A percentile compares a stretch with the other conserved stretches of the same genome.
Conservation (phyloP, 2,888 invertebrate species). For the Cephus pulcher region DNA sequence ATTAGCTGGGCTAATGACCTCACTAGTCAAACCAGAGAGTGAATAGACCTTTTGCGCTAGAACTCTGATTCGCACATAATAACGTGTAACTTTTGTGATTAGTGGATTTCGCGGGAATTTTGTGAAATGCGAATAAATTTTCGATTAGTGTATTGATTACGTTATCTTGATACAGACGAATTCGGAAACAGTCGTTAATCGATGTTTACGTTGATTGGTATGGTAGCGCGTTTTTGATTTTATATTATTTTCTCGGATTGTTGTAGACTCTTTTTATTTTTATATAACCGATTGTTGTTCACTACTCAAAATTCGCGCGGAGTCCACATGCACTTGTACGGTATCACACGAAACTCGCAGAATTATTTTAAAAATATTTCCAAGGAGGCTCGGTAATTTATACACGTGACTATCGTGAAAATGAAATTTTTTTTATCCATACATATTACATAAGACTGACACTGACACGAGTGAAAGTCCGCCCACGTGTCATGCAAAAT, state of each 20-base stretch:
- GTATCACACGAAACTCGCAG: not conserved
- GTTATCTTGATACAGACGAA: not conserved
- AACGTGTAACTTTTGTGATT: not conserved
- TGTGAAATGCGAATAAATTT: too few relatives aligned
- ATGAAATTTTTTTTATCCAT: not conserved
- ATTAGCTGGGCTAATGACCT: not conserved
- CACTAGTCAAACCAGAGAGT: not conserved
- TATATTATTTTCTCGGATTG: not conserved
- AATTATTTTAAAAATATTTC: not conserved
- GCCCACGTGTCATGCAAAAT: slow-evolving; percentile 41
- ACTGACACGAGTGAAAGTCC: slow-evolving; percentile 6
- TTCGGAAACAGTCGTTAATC: not conserved
- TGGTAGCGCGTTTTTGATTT: not conserved
- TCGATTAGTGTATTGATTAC: too few relatives aligned
- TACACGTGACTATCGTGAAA: not conserved
- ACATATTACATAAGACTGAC: not conserved
- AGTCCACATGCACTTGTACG: not conserved
- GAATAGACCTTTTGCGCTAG: not conserved
- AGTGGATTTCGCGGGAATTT: not conserved
- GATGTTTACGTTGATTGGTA: not conserved
- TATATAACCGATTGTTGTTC: not conserved
- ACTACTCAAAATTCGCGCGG: not conserved
- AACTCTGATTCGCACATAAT: not conserved
- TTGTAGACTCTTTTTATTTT: not conserved
- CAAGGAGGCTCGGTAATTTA: not conserved